Evolutionary conservation across 2,888 invertebrate species (phyloP), one percentile per base, ranked within the genome.

Genomic region (Eupsilia transversa): DNA sequence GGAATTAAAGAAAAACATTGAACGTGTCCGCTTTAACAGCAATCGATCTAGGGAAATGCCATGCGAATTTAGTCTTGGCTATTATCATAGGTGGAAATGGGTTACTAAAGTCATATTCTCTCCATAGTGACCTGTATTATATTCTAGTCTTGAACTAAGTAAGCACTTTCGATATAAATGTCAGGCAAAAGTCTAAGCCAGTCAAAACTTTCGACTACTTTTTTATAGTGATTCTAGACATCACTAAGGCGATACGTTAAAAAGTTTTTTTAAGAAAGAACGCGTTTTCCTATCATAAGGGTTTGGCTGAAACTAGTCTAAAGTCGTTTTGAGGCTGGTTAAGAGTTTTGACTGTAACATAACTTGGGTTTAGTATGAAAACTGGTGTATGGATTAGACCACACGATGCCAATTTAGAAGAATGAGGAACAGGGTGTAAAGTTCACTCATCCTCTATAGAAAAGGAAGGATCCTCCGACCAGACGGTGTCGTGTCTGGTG

Each of bases 1-100:
- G 20, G 46, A 57, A 64, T 66, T 23, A 56, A 66, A 77, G 12
- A 60, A 77, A 77, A 77, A 61, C 54, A 41, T 60, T 54, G 27
- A 71, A 65, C n/a, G n/a, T 49, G 17, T 66, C 41, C 46, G 59
- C 23, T 60, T 38, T 46, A 63, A 56, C 14, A 27, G 72, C 14
- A 49, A 66, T 46, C 20, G 41, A 56, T 14, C 33, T 2, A 41
- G 41, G n/a, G 9, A 49, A 65, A 46, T 54, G 27, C 23, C 5
- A 54, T 60, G n/a, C 20, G 14, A 17, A 41, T 56, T n/a, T 60
- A 33, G 61, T 61, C n/a, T 56, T 66, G 56, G 33, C 27, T 38
- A 59, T 72, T 14, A 52, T 66, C 17, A n/a, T 3, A 20, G 10
- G n/a, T 27, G 33, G 35, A 54, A 41, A 52, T 27, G 1, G 33